Conservation (phyloP, 1,140 invertebrate species). For the Sarcophaga peregrina region DNA sequence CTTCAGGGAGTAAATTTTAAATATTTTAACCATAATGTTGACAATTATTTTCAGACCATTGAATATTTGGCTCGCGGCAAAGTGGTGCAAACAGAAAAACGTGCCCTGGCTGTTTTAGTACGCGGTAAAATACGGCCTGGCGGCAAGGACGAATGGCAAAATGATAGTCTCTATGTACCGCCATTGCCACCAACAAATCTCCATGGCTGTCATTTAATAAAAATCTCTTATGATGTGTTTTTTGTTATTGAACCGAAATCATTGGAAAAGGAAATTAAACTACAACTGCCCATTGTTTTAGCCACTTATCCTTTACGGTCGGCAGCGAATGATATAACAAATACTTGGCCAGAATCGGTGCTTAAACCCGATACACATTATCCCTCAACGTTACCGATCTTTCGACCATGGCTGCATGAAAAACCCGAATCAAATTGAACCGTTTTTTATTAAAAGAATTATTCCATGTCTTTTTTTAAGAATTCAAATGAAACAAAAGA, state of each 20-base stretch:
- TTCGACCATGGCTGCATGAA: constrained; percentile 85
- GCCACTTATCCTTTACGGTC: constrained; percentile 90
- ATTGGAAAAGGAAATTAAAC: constrained; percentile 89
- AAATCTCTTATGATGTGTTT: constrained; percentile 94
- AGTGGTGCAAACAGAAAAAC: constrained; percentile 85
- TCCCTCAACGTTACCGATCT: constrained; percentile 91
- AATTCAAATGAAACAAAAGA: neutral
- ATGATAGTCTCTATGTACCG: constrained; percentile 92
- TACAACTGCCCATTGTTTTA: constrained; percentile 91
- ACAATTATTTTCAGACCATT: constrained; percentile 75
- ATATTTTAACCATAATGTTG: neutral
- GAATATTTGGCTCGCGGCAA: constrained; percentile 89
- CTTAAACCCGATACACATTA: constrained; percentile 85
- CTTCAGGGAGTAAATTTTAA: neutral
- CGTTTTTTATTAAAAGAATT: neutral
- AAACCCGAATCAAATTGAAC: constrained; percentile 55
- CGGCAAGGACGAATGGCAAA: constrained; percentile 86
- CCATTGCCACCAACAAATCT: constrained; percentile 94
- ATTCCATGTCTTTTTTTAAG: no score
- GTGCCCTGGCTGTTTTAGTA: constrained; percentile 83
- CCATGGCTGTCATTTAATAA: constrained; percentile 93
- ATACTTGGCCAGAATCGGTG: constrained; percentile 71
- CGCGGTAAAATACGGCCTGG: constrained; percentile 86
- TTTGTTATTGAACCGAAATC: constrained; percentile 92
- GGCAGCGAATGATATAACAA: constrained; percentile 70